phyloP scores from a whole-genome alignment of 1,140 invertebrate species.

The Leptestheria dahalacensis region DNA sequence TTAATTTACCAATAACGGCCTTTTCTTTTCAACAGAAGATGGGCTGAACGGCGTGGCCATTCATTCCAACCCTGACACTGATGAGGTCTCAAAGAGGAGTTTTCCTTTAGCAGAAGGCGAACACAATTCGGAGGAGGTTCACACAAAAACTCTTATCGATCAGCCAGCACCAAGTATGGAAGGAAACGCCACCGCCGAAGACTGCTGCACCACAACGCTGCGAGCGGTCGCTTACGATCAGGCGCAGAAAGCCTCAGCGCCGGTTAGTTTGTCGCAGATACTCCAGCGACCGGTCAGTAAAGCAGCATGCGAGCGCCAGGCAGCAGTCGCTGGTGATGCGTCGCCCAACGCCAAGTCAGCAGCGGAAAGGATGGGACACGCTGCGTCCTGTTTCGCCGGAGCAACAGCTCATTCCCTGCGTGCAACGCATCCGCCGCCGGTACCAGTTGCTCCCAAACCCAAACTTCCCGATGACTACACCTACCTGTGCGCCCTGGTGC shows the following conservation, averaged over 20 bases:
- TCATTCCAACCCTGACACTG: background rate
- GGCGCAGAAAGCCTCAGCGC: slow-evolving; percentile 13
- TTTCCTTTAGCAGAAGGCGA: background rate
- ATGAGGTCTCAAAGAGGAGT: background rate
- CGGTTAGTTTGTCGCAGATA: slow-evolving; percentile 24
- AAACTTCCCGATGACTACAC: slow-evolving; percentile 20
- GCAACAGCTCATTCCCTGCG: slow-evolving; percentile 16
- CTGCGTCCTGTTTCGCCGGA: slow-evolving; percentile 20
- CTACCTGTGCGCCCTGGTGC: slow-evolving; percentile 25
- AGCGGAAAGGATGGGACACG: slow-evolving; percentile 21
- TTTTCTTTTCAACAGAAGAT: background rate
- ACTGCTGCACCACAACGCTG: slow-evolving; percentile 3
- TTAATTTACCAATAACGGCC: background rate
- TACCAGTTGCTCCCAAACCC: slow-evolving; percentile 22
- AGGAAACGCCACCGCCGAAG: background rate
- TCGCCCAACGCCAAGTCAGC: slow-evolving; percentile 15
- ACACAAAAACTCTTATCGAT: background rate
- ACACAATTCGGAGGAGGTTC: background rate
- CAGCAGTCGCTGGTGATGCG: background rate
- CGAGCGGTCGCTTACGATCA: slow-evolving; percentile 4
- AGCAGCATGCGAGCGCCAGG: background rate
- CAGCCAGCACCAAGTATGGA: background rate
- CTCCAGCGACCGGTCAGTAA: slow-evolving; percentile 18
- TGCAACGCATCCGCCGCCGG: slow-evolving; percentile 16
- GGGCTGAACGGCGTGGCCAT: background rate